A percentile compares a stretch with the other conserved stretches of the same genome.
phyloP scores from a whole-genome alignment of 2,797 vertebrate species.

The Synanceia verrucosa region DNA sequence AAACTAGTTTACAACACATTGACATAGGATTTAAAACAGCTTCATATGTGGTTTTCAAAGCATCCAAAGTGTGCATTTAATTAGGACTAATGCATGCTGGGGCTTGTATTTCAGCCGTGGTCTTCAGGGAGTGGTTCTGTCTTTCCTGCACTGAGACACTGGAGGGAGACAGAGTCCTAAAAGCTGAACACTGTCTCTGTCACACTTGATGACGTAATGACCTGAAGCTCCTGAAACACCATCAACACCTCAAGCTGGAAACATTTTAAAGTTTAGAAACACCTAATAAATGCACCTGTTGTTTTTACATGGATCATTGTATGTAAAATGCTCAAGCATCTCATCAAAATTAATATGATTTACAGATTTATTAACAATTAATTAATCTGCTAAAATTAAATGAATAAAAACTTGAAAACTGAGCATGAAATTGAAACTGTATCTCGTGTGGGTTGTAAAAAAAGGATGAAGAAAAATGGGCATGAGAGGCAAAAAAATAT shows the following conservation, averaged over 20 bases:
- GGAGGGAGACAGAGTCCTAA: conserved; percentile 22
- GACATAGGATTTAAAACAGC: neutral
- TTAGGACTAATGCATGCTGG: neutral
- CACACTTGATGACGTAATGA: neutral
- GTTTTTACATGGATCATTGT: neutral
- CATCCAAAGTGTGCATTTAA: neutral
- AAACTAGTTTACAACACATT: too few species aligned
- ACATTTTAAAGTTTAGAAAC: neutral
- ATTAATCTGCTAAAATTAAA: neutral
- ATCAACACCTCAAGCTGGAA: neutral
- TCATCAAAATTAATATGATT: neutral
- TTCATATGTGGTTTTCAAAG: neutral
- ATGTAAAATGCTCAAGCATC: too few species aligned
- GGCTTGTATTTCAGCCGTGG: too few species aligned
- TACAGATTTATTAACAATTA: neutral
- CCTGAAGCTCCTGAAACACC: too few species aligned
- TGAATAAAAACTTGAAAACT: neutral
- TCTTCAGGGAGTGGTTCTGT: too few species aligned
- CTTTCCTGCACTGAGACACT: neutral
- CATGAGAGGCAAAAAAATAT: neutral
- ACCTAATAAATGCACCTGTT: neutral
- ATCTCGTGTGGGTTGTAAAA: neutral
- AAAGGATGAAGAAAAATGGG: neutral
- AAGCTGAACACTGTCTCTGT: neutral
- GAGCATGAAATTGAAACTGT: neutral